Percentiles rank a stretch among this genome's conserved stretches.
Evolutionary conservation across 2,888 invertebrate species (phyloP).

Genomic region (Acleris holmiana): DNA sequence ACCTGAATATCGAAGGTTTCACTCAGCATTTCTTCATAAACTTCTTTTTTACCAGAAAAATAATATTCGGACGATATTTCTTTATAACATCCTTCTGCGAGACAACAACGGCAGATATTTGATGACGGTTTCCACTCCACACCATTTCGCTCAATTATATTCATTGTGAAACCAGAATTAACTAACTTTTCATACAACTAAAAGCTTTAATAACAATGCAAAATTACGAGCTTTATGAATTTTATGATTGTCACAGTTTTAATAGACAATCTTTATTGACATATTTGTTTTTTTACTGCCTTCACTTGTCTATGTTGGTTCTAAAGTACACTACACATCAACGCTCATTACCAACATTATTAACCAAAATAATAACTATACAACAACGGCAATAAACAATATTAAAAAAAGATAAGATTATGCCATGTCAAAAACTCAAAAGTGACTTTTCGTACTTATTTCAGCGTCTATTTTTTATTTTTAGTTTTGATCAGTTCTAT

Average conservation of each 20-base stretch:
- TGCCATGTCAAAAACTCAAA: no score
- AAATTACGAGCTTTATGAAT: not conserved
- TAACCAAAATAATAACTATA: no score
- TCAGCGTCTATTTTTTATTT: not conserved
- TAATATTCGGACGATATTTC: constrained; percentile 50
- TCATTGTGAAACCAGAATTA: constrained; percentile 12
- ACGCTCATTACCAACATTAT: no score
- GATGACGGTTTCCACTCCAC: constrained; percentile 23
- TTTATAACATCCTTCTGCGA: constrained; percentile 46
- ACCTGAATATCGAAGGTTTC: constrained; percentile 60
- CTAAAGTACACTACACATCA: no score
- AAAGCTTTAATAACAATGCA: not conserved
- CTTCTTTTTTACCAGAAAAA: constrained; percentile 48
- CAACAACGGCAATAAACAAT: no score
- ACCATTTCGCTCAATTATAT: not conserved
- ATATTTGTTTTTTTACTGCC: not conserved
- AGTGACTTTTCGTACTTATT: no score
- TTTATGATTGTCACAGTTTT: not conserved
- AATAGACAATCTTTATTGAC: constrained; percentile 22
- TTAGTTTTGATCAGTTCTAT: not conserved
- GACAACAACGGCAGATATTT: constrained; percentile 59
- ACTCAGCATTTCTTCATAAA: constrained; percentile 53
- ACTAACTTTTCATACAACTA: constrained; percentile 14
- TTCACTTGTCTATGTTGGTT: not conserved
- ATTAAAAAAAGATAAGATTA: no score